Evolutionary conservation across 2,113 vertebrate species (phyloP), one percentile per base, ranked within the genome.

Genomic region (Mustelus asterias): DNA sequence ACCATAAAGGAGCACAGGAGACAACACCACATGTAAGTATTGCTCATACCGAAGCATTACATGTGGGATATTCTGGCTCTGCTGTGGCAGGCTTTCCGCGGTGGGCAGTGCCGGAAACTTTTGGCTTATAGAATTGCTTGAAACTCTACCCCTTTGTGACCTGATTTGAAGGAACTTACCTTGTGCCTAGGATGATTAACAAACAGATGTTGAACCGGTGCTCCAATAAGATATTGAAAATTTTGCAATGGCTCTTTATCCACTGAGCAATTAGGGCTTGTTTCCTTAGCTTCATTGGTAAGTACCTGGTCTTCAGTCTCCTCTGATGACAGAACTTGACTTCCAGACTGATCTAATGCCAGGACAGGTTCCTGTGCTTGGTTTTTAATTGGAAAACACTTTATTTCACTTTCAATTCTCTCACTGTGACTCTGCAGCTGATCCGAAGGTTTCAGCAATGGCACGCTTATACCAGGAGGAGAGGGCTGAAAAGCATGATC

Each of bases 141-240:
- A 93, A 16, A 13, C 58, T 33, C 54, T 26, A 90, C 7, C 88
- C n/a, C 29, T 93, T 67, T 9, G 60, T 37, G 14, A 63, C 11
- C n/a, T 37, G 7, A 37, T 93, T 37, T 65, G 63, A 16, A 58
- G 65, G 29, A n/a, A 24, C 67, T 76, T 54, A 95, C 94, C 94
- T 95, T 95, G 94, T 95, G 67, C 69, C 94, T 72, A 29, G 26
- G 69, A 2, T 1, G 94, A 11, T 54, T 95, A 72, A 95, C 44
- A 76, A 95, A 95, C 67, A 95, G 3, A n/a, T 95, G 94, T 54
- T 95, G 94, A 95, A 95, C 14, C 26, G 94, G 94, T 44, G 44
- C 94, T 95, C 94, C 94, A 24, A 95, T 76, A 26, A 95, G 48
- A 26, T 72, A 95, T 29, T 33, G 94, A 33, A 95, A 95, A 72